These are phyloP conservation scores for Arrhopalites spinosus DNA, from an alignment of 2,888 invertebrate genomes.

Conservation along the genomic window DNA sequence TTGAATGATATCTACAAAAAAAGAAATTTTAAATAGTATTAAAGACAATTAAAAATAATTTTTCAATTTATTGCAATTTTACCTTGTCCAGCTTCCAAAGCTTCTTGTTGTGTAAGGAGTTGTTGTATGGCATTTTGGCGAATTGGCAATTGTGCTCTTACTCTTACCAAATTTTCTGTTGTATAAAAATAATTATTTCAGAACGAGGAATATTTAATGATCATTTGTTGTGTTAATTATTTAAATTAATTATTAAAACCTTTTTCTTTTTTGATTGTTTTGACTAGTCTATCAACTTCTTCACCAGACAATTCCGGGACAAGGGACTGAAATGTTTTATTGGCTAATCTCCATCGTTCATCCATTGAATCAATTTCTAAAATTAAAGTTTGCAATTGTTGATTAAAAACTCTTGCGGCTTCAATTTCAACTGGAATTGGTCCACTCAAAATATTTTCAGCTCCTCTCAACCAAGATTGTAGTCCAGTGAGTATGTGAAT, in stretches of 20 bases:
- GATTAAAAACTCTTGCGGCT: constrained; percentile 72
- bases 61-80: too few relatives aligned
- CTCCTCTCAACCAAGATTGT: constrained; percentile 78
- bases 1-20: too few relatives aligned
- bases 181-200: neutral
- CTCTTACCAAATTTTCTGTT: constrained; percentile 77
- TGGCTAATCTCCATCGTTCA: constrained; percentile 85
- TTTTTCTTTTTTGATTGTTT: constrained; percentile 82
- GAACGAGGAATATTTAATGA: neutral
- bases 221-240: neutral
- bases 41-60: too few relatives aligned
- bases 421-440: constrained; percentile 70
- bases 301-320: constrained; percentile 88
- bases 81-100: constrained; percentile 81
- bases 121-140: constrained; percentile 83
- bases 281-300: constrained; percentile 89
- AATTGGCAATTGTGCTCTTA: constrained; percentile 80
- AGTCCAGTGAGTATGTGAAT: constrained; percentile 74
- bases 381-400: constrained; percentile 63
- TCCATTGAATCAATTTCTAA: constrained; percentile 84
- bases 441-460: constrained; percentile 72
- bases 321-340: constrained; percentile 87
- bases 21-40: too few relatives aligned
- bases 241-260: constrained; percentile 48
- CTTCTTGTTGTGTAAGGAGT: constrained; percentile 84